Percentiles rank a stretch among this genome's conserved stretches.
These are phyloP conservation scores for Lepilemur ruficaudatus DNA, from an alignment of 2,797 vertebrate species.

Conservation along the genomic window DNA sequence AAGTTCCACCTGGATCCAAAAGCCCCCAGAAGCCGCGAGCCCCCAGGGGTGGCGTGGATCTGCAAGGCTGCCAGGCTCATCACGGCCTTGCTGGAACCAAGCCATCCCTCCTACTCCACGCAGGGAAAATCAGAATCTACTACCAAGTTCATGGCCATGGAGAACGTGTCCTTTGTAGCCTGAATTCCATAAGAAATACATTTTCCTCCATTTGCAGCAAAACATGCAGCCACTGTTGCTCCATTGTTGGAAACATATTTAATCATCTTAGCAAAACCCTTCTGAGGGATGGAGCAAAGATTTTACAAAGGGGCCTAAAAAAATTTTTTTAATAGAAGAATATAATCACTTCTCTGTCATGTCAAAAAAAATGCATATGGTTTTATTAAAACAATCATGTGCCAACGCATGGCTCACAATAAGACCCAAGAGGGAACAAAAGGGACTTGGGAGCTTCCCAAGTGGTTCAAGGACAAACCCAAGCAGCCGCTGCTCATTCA, in stretches of 20 bases:
- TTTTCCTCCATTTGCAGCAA: neutral
- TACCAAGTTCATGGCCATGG: neutral
- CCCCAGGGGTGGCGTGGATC: fast-evolving
- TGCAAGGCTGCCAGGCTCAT: neutral
- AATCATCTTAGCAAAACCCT: neutral
- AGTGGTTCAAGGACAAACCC: neutral
- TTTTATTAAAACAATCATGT: neutral
- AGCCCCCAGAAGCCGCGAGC: neutral
- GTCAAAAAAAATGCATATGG: neutral
- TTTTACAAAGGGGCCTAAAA: neutral
- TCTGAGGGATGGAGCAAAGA: neutral
- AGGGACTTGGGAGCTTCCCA: neutral
- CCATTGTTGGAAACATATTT: neutral
- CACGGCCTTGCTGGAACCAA: neutral
- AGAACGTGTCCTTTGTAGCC: neutral
- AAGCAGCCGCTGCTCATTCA: neutral
- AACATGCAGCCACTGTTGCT: neutral
- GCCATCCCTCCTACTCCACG: neutral
- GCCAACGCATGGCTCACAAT: neutral
- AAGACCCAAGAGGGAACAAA: neutral
- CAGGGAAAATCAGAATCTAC: neutral
- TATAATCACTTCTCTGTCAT: neutral
- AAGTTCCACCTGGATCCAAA: neutral
- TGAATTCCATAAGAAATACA: neutral
- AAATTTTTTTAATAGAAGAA: neutral